A percentile compares a stretch with the other conserved stretches of the same genome.
Conservation (phyloP, 1,140 invertebrate genomes). For the Drosophila serrata region DNA sequence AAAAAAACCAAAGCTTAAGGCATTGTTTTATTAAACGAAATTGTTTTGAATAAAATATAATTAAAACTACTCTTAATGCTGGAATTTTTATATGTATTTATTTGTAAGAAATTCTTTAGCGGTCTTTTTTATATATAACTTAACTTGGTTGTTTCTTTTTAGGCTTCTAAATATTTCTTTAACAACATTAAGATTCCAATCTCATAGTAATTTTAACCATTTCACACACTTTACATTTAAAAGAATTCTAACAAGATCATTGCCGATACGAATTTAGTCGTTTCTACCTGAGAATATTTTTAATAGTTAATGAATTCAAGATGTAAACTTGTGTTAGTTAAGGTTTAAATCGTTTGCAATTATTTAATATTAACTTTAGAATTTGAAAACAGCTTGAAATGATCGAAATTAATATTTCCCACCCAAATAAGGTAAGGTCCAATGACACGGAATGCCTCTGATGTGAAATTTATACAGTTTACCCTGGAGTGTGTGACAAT, state of each 20-base stretch:
- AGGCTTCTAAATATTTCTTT: background rate
- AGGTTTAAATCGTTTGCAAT: background rate
- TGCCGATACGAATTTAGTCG: background rate
- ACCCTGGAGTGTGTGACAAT: conserved; percentile 49
- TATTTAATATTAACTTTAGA: no score
- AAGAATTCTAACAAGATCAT: background rate
- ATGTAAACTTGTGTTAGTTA: background rate
- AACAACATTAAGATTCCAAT: no score
- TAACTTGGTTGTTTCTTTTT: background rate
- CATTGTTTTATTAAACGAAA: background rate
- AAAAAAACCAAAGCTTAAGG: background rate
- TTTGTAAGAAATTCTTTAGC: no score
- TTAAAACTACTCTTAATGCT: background rate
- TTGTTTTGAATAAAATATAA: no score
- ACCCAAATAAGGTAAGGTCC: conserved; percentile 39
- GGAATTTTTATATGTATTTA: background rate
- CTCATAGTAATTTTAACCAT: background rate
- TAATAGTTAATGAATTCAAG: background rate
- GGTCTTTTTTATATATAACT: no score
- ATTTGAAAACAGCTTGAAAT: background rate
- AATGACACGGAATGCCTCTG: conserved; percentile 47
- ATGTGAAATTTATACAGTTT: conserved; percentile 49
- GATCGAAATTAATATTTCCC: background rate
- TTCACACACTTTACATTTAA: background rate
- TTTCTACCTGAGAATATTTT: background rate